Evolutionary conservation across 2,113 vertebrate species (phyloP), one percentile per base, ranked within the genome.

Genomic region (Tachycineta bicolor): DNA sequence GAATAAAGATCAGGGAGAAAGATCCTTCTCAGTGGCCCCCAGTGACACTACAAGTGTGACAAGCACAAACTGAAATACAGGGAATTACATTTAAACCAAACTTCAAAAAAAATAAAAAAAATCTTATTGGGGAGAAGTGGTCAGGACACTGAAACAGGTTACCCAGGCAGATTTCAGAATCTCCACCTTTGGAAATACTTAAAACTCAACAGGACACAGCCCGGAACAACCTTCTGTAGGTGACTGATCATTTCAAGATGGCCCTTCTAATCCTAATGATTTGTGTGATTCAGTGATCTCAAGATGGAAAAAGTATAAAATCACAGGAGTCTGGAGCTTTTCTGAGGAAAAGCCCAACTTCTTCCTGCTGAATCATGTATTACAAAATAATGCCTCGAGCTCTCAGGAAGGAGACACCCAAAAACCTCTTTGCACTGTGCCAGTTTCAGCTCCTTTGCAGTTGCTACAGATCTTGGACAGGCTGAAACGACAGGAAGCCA

Each of bases 401-500:
- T 76, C 25, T 89, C 84, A 91, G 81, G 62, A 75, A 73, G 55
- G 82, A 96, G 95, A 79, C 70, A 94, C 80, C 88, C 58, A 25
- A 76, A 83, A 85, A 77, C 63, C 52, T 50, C 89, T 80, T 56
- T 58, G 34, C 6, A 5, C 41, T 41, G 75, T 93, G 68, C 84
- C 87, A 93, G 73, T 52, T 93, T 92, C 75, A 95, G 60, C 71
- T 94, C 78, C 84, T 95, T 93, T 91, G 41, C 71, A 87, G 74
- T 70, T 92, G 22, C 63, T 91, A 39, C 52, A 91, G 71, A 82
- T 94, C 81, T 94, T 89, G 93, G 78, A 94, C 13, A 8, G 74
- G 50, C 34, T 70, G 44, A 94, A 94, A 80, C 46, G 74, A 89
- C 93, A 95, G 87, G 87, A 94, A 94, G 79, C 78, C 87, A 95